Percentiles rank a stretch among this genome's conserved stretches.
Conservation (phyloP, 1,140 invertebrate species). For the honey bee (Apis mellifera) region DNA sequence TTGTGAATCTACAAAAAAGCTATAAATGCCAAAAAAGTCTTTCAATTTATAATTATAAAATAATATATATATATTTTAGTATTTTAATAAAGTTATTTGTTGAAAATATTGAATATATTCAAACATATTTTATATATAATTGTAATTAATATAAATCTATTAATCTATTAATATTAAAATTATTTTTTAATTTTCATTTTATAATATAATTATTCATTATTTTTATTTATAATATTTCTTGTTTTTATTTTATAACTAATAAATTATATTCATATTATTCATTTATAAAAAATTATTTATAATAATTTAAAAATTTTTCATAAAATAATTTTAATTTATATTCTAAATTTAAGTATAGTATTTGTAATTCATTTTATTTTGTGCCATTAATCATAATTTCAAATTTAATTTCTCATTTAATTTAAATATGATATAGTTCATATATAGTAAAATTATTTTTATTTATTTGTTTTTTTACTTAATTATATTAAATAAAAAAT, state of each 20-base stretch:
- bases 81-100: no score
- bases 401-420: neutral
- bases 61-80: neutral
- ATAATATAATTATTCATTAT: neutral
- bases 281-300: neutral
- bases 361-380: neutral
- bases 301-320: neutral
- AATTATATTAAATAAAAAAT: neutral
- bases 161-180: neutral
- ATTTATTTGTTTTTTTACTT: neutral
- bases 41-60: no score
- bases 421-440: neutral
- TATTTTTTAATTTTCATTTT: neutral
- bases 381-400: neutral
- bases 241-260: neutral
- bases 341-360: neutral
- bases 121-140: neutral
- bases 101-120: neutral
- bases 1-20: neutral
- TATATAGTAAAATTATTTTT: neutral
- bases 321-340: neutral
- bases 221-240: neutral
- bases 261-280: neutral
- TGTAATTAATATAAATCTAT: no score
- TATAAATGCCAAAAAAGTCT: neutral